These are phyloP conservation scores for Rhodeus uyekii DNA, from an alignment of 2,797 vertebrate species.

Conservation along the genomic window DNA sequence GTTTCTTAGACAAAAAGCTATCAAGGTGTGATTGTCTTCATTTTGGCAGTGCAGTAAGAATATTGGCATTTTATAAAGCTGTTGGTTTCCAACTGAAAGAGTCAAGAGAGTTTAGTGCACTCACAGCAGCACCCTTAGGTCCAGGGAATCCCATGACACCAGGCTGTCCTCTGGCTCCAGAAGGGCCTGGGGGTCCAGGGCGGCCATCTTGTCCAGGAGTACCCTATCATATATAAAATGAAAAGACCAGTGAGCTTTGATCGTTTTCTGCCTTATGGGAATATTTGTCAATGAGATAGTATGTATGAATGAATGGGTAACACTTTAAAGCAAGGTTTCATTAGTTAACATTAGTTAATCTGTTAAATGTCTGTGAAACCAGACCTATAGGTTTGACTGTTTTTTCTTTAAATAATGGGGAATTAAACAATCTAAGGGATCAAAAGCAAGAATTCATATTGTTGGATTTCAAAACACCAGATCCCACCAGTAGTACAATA, in stretches of 20 bases:
- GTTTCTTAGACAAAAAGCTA: background rate
- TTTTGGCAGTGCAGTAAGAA: background rate
- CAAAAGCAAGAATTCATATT: background rate
- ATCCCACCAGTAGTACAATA: background rate
- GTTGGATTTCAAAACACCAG: background rate
- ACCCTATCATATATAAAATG: slow-evolving; percentile 69
- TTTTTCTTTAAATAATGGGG: background rate
- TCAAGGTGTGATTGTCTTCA: background rate
- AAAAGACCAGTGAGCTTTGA: background rate
- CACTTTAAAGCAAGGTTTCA: background rate
- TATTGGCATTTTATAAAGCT: background rate
- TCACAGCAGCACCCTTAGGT: slow-evolving; percentile 88
- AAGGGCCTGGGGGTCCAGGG: slow-evolving; percentile 81
- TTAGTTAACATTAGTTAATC: background rate
- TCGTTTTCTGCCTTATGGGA: no score
- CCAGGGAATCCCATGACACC: slow-evolving; percentile 93
- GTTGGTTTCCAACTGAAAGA: background rate
- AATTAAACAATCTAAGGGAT: background rate
- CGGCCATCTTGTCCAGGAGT: slow-evolving; percentile 86
- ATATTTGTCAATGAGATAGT: background rate
- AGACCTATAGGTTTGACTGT: background rate
- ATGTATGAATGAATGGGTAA: background rate
- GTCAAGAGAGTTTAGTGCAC: slow-evolving; percentile 56
- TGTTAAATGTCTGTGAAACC: background rate
- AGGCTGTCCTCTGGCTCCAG: slow-evolving; percentile 86